Evolutionary conservation across 2,888 invertebrate genomes (phyloP).

Genomic region (Lucinisca nassula): DNA sequence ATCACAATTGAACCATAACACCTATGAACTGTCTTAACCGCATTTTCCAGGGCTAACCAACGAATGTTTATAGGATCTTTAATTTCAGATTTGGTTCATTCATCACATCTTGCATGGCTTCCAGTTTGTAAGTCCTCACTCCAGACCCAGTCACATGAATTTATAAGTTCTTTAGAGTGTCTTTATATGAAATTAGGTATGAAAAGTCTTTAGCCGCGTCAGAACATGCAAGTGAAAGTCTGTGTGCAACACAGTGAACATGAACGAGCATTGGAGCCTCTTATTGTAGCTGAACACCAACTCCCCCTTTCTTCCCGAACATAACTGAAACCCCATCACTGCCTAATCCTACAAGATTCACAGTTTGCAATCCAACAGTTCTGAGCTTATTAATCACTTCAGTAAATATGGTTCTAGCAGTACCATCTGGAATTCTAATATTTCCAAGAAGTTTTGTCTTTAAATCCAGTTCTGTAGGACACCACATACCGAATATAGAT

Average conservation of each 20-base stretch:
- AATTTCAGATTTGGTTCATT: constrained; percentile 10
- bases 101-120: constrained; percentile 16
- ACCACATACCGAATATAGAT: constrained; percentile 10
- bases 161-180: constrained; percentile 2
- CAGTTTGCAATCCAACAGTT: constrained; percentile 2
- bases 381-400: not conserved
- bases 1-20: not conserved
- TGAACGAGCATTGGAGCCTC: constrained; percentile 25
- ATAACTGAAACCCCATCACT: constrained; percentile 36
- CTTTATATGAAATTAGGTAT: not conserved
- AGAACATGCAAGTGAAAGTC: constrained; percentile 24
- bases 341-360: constrained; percentile 27
- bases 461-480: not conserved
- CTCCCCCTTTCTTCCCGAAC: constrained; percentile 9
- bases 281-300: constrained; percentile 6
- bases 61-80: constrained; percentile 16
- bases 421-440: constrained; percentile 8
- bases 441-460: not conserved
- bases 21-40: constrained; percentile 9
- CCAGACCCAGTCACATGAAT: constrained; percentile 1
- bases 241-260: constrained; percentile 37
- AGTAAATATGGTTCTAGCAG: not conserved
- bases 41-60: not conserved
- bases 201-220: constrained; percentile 31
- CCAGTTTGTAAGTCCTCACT: not conserved